Percentiles rank a stretch among this genome's conserved stretches.
phyloP scores from a whole-genome alignment of 1,140 invertebrate genomes.

The Drosophila chauvacae region DNA sequence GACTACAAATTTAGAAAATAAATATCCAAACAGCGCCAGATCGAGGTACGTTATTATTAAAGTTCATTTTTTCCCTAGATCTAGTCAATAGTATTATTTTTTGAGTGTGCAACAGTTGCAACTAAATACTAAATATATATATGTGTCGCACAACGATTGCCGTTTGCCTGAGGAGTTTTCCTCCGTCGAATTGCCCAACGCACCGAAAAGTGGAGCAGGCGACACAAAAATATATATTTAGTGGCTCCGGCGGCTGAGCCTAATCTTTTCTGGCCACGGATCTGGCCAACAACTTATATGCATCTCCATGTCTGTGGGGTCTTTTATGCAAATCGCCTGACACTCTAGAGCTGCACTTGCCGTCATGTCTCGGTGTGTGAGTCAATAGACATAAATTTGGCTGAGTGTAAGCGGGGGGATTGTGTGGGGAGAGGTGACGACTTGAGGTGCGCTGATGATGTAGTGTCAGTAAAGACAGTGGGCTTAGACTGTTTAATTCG shows the following conservation, averaged over 20 bases:
- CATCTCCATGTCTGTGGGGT: constrained; percentile 36
- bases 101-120: constrained; percentile 7
- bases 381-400: constrained; percentile 59
- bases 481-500: not conserved
- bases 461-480: constrained; percentile 24
- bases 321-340: constrained; percentile 68
- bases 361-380: constrained; percentile 23
- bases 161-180: constrained; percentile 25
- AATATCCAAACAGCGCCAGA: too few relatives aligned
- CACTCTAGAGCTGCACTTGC: constrained; percentile 35
- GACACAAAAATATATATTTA: constrained; percentile 62
- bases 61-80: too few relatives aligned
- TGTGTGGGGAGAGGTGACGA: constrained; percentile 30
- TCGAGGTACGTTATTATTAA: too few relatives aligned
- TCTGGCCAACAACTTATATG: constrained; percentile 25
- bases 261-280: constrained; percentile 39
- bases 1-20: not conserved
- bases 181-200: constrained; percentile 64
- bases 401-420: constrained; percentile 5
- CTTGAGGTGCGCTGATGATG: constrained; percentile 40
- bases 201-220: constrained; percentile 64
- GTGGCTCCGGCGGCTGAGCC: constrained; percentile 45
- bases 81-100: not conserved
- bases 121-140: constrained; percentile 54
- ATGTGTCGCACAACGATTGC: constrained; percentile 55